phyloP scores from a whole-genome alignment of 2,113 vertebrate species.

The Blennius ocellaris region DNA sequence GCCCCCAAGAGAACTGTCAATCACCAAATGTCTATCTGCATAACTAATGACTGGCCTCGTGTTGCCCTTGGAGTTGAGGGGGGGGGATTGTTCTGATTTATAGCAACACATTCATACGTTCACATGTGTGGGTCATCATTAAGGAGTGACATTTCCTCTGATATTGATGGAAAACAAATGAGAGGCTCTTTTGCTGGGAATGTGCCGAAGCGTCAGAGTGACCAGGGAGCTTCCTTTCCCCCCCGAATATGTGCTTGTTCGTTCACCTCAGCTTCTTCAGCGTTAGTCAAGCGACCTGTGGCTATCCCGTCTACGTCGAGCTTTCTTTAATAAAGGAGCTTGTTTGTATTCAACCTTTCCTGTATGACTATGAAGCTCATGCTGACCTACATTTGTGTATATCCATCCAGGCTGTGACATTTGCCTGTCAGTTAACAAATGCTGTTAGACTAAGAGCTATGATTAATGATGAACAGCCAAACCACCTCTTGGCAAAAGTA shows the following conservation, averaged over 20 bases:
- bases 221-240: slow-evolving; percentile 1
- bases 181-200: slow-evolving; percentile 36
- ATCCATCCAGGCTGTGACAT: slow-evolving; percentile 45
- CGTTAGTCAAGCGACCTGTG: slow-evolving; percentile 55
- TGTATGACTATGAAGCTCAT: slow-evolving; percentile 37
- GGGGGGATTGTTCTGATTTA: slow-evolving; percentile 54
- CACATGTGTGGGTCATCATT: slow-evolving; percentile 50
- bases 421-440: slow-evolving; percentile 49
- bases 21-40: slow-evolving; percentile 59
- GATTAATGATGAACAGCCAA: slow-evolving; percentile 63
- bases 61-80: slow-evolving; percentile 61
- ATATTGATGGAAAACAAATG: slow-evolving; percentile 46
- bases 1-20: slow-evolving; percentile 63
- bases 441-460: slow-evolving; percentile 47
- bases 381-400: slow-evolving; percentile 54
- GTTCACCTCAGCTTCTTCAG: slow-evolving; percentile 25
- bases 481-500: slow-evolving; percentile 22
- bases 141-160: slow-evolving; percentile 52
- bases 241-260: slow-evolving; percentile 14
- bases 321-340: slow-evolving; percentile 16
- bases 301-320: slow-evolving; percentile 22
- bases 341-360: slow-evolving; percentile 4
- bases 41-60: slow-evolving; percentile 52
- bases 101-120: slow-evolving; percentile 57
- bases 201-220: slow-evolving; percentile 20